Evolutionary conservation across 2,797 vertebrate genomes (phyloP).

Genomic region (Pangasius macronema): DNA sequence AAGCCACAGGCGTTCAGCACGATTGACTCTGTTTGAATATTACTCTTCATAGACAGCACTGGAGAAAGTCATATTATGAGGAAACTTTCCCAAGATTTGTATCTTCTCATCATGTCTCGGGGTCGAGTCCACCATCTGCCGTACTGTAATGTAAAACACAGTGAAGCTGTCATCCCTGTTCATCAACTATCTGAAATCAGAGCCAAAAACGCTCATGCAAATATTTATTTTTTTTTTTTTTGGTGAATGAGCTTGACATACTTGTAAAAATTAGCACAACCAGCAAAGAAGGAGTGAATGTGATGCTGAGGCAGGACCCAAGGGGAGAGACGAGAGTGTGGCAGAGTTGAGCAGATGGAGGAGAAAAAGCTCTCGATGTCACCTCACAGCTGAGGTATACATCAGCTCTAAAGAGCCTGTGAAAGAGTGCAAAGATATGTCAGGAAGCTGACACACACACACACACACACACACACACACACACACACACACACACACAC

Average conservation of each 20-base stretch:
- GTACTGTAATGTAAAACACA: too few species aligned
- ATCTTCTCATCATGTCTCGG: not conserved
- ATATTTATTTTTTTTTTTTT: not conserved
- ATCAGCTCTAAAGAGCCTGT: not conserved
- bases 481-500: not conserved
- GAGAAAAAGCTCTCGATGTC: conserved; percentile 30
- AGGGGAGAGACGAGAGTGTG: not conserved
- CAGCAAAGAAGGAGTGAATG: not conserved
- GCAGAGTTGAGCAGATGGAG: conserved; percentile 22
- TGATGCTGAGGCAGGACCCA: not conserved
- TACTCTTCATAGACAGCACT: not conserved
- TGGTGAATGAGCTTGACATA: not conserved
- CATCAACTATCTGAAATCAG: not conserved
- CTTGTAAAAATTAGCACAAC: not conserved
- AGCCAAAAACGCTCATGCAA: not conserved
- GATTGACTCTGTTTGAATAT: not conserved
- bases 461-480: not conserved
- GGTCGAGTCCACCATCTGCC: not conserved
- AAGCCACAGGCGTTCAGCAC: not conserved
- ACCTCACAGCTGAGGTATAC: not conserved
- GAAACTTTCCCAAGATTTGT: not conserved
- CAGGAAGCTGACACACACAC: not conserved
- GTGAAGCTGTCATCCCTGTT: not conserved
- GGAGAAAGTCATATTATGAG: not conserved
- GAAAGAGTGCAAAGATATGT: not conserved